phyloP scores from a whole-genome alignment of 2,797 vertebrate species.

The Neopelma chrysocephalum region DNA sequence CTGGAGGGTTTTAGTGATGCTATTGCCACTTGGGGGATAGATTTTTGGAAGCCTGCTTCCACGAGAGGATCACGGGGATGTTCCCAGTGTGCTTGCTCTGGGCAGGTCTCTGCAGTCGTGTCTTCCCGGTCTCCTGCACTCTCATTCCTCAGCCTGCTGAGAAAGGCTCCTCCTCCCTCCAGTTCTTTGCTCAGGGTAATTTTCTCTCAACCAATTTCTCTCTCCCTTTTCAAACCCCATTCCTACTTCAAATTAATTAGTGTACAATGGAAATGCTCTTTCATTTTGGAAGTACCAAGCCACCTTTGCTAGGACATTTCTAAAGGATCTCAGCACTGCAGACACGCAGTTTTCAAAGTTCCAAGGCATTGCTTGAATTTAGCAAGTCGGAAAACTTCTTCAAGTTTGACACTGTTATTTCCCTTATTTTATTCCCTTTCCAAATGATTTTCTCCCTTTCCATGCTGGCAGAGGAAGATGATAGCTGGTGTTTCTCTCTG shows the following conservation, averaged over 20 bases:
- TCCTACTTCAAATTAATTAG: not conserved
- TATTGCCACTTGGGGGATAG: not conserved
- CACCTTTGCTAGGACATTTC: not conserved
- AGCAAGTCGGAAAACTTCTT: not conserved
- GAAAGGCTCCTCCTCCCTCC: not conserved
- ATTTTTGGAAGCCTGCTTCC: not conserved
- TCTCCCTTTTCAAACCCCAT: not conserved
- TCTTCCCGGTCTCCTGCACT: not conserved
- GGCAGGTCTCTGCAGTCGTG: not conserved
- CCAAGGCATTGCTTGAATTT: not conserved
- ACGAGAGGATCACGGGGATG: not conserved
- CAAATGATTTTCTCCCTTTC: not conserved
- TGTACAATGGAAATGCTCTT: not conserved
- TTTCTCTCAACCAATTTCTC: not conserved
- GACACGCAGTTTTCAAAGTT: not conserved
- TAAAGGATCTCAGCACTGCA: not conserved
- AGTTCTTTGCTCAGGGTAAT: not conserved
- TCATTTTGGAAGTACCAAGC: not conserved
- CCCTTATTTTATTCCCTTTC: not conserved
- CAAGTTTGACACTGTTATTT: not conserved
- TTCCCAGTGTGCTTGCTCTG: not conserved
- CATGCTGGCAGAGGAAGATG: not conserved
- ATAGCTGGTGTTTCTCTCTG: not conserved
- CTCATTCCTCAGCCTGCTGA: not conserved
- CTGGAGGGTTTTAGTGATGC: not conserved